phyloP scores from a whole-genome alignment of 2,113 vertebrate species.

The Eptesicus fuscus region DNA sequence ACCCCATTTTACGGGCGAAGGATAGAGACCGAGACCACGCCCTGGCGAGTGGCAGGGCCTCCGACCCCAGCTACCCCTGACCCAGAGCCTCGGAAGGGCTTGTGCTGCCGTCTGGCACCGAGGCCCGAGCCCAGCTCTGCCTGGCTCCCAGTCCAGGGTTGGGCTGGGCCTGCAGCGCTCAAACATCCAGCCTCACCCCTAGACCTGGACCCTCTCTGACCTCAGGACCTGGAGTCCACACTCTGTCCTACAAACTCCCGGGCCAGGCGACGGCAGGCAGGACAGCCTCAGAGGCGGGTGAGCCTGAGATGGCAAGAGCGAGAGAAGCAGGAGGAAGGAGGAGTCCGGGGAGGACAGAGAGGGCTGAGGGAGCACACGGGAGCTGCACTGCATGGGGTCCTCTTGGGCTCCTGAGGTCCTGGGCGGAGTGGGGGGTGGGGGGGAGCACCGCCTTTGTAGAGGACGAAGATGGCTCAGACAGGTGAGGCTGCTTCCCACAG shows the following conservation, averaged over 20 bases:
- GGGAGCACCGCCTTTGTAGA: rapidly evolving
- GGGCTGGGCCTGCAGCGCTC: not conserved
- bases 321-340: not conserved
- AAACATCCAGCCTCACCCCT: not conserved
- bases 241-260: not conserved
- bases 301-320: not conserved
- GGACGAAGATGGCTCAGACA: rapidly evolving
- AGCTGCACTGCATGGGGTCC: not conserved
- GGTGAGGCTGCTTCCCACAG: not conserved
- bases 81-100: not conserved
- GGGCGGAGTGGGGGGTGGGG: not conserved
- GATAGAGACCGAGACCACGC: not conserved
- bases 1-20: not conserved
- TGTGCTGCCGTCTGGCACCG: not conserved
- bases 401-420: not conserved
- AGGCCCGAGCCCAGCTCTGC: not conserved
- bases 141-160: not conserved
- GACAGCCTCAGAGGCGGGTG: not conserved
- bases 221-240: not conserved
- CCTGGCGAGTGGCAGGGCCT: not conserved
- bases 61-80: not conserved
- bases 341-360: no score
- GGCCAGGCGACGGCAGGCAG: not conserved
- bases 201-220: not conserved
- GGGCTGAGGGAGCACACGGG: not conserved